Conservation (phyloP, 2,113 vertebrate genomes). For the Hiodon tergisus region DNA sequence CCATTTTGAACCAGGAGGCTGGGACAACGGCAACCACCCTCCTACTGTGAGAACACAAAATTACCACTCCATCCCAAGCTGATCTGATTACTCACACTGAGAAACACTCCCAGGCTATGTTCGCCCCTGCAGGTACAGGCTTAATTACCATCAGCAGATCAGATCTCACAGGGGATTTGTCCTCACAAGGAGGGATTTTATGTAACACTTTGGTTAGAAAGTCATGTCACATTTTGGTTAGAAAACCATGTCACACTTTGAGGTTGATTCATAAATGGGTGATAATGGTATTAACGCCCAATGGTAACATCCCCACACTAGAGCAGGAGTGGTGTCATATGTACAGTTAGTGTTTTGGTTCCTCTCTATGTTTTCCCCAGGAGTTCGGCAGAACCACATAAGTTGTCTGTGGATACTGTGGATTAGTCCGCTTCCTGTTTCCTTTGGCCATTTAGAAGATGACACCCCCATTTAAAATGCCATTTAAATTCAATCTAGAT, state of each 20-base stretch:
- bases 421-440: too few species aligned
- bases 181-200: slow-evolving; percentile 14
- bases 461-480: too few species aligned
- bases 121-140: slow-evolving; percentile 6
- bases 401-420: too few species aligned
- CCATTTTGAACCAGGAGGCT: slow-evolving; percentile 27
- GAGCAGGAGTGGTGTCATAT: too few species aligned
- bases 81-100: slow-evolving; percentile 26
- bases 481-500: too few species aligned
- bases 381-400: too few species aligned
- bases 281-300: slow-evolving; percentile 32
- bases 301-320: too few species aligned
- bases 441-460: too few species aligned
- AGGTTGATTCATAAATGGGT: slow-evolving; percentile 40
- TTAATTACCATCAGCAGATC: slow-evolving; percentile 1
- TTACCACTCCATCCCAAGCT: slow-evolving; percentile 19
- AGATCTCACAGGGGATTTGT: slow-evolving; percentile 1
- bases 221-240: slow-evolving; percentile 37
- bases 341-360: too few species aligned
- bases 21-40: neutral
- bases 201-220: too few species aligned
- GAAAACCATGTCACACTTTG: slow-evolving; percentile 35
- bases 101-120: slow-evolving; percentile 8
- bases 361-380: too few species aligned
- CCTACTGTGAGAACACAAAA: slow-evolving; percentile 6